Evolutionary conservation across 2,797 vertebrate genomes (phyloP).

Genomic region (Nothura maculosa): DNA sequence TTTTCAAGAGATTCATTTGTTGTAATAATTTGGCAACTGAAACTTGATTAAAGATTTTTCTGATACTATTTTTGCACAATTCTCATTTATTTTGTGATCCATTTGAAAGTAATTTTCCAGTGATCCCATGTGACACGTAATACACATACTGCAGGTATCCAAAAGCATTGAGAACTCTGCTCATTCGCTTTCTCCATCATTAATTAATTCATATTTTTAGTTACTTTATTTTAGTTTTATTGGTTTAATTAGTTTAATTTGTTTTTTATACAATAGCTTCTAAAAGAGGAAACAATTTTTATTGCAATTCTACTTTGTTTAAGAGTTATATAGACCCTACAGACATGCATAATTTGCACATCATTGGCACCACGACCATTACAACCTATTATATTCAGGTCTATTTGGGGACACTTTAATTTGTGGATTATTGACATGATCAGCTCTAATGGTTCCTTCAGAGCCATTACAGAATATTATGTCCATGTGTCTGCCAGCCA

Average conservation of each 20-base stretch:
- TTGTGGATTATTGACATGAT: slow-evolving; percentile 78
- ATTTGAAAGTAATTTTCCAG: background rate
- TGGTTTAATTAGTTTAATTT: slow-evolving; percentile 31
- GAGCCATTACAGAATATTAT: slow-evolving; percentile 74
- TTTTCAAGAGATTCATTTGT: background rate
- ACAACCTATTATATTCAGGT: slow-evolving; percentile 74
- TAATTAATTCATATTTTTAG: background rate
- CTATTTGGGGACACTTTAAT: slow-evolving; percentile 77
- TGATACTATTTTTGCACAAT: background rate
- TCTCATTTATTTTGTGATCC: background rate
- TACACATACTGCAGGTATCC: background rate
- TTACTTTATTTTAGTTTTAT: slow-evolving; percentile 37
- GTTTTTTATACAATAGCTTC: background rate
- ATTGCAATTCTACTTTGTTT: slow-evolving; percentile 37
- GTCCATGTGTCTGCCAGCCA: slow-evolving; percentile 72
- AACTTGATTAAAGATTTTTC: background rate
- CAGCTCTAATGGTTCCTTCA: slow-evolving; percentile 75
- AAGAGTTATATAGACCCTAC: slow-evolving; percentile 51
- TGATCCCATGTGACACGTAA: background rate
- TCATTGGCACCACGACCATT: slow-evolving; percentile 64
- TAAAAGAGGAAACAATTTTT: slow-evolving; percentile 45
- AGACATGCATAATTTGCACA: slow-evolving; percentile 69
- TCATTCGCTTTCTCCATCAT: background rate
- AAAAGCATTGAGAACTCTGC: background rate
- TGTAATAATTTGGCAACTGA: background rate